Conservation (phyloP, 2,888 invertebrate genomes). For the Cactoblastis cactorum region DNA sequence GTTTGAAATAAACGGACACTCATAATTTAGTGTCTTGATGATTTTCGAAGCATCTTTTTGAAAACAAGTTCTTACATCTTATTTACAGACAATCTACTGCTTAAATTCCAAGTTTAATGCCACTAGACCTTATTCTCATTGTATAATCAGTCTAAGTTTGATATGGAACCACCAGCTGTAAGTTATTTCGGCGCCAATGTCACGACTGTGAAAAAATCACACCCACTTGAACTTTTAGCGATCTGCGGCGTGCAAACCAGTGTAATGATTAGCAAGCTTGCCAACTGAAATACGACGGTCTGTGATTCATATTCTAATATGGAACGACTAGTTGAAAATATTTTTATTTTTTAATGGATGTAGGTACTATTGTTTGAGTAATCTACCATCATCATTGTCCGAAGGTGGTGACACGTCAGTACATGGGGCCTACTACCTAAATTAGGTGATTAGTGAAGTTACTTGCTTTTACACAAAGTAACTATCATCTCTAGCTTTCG, state of each 20-base stretch:
- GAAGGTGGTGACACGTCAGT: too few relatives aligned
- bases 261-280: conserved; percentile 19
- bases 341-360: too few relatives aligned
- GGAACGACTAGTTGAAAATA: not conserved
- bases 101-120: not conserved
- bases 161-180: conserved; percentile 53
- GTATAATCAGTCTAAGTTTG: conserved; percentile 32
- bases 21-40: too few relatives aligned
- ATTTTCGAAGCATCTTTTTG: not conserved
- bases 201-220: conserved; percentile 42
- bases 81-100: not conserved
- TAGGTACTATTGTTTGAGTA: too few relatives aligned
- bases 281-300: conserved; percentile 8
- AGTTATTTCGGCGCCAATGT: conserved; percentile 63
- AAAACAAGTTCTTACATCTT: not conserved
- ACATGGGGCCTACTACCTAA: too few relatives aligned
- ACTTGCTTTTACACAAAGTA: too few relatives aligned
- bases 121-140: conserved; percentile 13
- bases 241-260: conserved; percentile 19
- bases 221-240: conserved; percentile 50
- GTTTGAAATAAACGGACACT: too few relatives aligned
- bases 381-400: too few relatives aligned
- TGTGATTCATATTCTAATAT: not conserved
- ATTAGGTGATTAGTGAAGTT: too few relatives aligned
- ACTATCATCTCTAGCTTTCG: too few relatives aligned